phyloP scores from a whole-genome alignment of 2,888 invertebrate genomes.

The Heteromurus nitidus region DNA sequence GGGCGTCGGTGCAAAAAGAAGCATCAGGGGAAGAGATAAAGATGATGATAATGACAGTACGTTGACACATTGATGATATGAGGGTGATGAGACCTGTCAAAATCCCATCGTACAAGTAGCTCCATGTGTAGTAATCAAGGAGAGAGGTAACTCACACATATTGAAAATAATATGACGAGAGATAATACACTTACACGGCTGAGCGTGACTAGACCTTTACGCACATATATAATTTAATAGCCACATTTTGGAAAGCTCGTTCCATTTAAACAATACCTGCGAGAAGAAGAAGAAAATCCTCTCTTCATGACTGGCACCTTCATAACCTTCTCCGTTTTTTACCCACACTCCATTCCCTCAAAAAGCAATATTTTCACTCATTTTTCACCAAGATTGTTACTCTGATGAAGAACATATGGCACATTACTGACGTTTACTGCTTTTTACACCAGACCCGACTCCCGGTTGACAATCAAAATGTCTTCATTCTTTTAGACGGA shows the following conservation, averaged over 20 bases:
- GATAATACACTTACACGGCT: no score
- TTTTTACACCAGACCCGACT: background rate
- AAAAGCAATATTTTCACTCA: constrained; percentile 15
- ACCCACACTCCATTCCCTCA: constrained; percentile 9
- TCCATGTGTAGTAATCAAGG: background rate
- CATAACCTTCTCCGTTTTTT: constrained; percentile 3
- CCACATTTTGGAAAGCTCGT: no score
- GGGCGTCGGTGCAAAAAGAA: constrained; percentile 37
- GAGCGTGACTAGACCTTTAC: no score
- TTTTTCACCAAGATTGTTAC: constrained; percentile 3
- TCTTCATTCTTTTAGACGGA: constrained; percentile 19
- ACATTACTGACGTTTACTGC: background rate
- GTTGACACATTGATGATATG: constrained; percentile 46
- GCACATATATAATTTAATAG: no score
- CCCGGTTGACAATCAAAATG: background rate
- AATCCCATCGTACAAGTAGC: background rate
- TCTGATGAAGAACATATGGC: constrained; percentile 9
- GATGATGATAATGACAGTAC: constrained; percentile 24
- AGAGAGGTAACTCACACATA: background rate
- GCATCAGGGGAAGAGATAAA: background rate
- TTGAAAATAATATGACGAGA: no score
- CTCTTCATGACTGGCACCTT: constrained; percentile 26
- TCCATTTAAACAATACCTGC: no score
- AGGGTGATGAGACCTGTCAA: constrained; percentile 43
- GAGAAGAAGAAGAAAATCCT: no score